Conservation (phyloP, 2,797 vertebrate genomes). For the Vireo griseus region DNA sequence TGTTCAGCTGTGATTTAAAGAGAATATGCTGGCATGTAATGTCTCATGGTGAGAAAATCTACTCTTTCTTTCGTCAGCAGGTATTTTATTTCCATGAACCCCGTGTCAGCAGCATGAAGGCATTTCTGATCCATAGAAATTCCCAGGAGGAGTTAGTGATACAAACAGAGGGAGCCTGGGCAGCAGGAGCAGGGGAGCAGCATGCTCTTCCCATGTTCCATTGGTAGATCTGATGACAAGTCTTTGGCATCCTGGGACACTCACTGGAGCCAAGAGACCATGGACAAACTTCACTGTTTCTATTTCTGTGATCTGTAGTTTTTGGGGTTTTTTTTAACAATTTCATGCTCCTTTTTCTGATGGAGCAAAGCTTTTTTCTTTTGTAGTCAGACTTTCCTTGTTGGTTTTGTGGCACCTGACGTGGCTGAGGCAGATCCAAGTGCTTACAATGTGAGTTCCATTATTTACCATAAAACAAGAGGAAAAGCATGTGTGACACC, state of each 20-base stretch:
- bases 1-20: neutral
- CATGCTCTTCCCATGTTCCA: neutral
- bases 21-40: neutral
- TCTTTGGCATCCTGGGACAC: neutral
- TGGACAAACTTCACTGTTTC: neutral
- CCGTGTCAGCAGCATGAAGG: neutral
- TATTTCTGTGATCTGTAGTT: neutral
- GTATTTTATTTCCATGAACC: neutral
- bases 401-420: neutral
- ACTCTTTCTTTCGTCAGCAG: neutral
- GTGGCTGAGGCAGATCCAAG: neutral
- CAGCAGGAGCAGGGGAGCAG: neutral
- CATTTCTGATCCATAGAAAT: neutral
- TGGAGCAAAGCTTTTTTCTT: neutral
- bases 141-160: neutral
- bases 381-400: neutral
- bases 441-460: neutral
- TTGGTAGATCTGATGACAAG: conserved; percentile 27
- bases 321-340: neutral
- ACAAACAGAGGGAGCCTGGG: neutral
- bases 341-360: neutral
- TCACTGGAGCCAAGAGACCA: neutral
- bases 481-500: neutral
- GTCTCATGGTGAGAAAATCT: neutral
- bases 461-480: neutral